Evolutionary conservation across 2,797 vertebrate species (phyloP), one percentile per base, ranked within the genome.

Genomic region (Phaenicophaeus curvirostris): DNA sequence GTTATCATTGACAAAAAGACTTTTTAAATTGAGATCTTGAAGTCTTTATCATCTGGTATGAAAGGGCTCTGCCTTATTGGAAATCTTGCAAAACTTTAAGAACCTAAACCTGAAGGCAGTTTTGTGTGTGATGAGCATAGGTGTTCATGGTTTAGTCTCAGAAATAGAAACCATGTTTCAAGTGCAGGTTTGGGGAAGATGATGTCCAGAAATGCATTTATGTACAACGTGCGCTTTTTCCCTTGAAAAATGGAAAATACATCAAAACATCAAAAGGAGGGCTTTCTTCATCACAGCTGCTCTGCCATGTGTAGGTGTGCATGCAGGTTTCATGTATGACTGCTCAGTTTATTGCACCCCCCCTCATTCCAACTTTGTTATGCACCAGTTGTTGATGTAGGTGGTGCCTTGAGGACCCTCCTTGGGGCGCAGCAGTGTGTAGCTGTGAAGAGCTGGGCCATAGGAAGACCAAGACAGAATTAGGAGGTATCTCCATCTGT

Each of bases 241-340:
- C 8, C 39, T 78, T 78, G 39, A 61, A 48, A 88, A 73, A 58
- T 30, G 15, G 19, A 14, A 74, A 2, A 37, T 81, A n/a, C 8
- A 28, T 54, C 23, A 44, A n/a, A 87, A 10, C 6, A 27, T 21
- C 39, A 48, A 44, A 57, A 28, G 35, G 30, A 41, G 31, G 4
- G 24, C 20, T 37, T 68, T 83, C 31, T 53, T 8, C 1, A 0
- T 37, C 18, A 4, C 41, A 35, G 51, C 11, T 58, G 1, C n/a
- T 51, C 37, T 66, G 48, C 11, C 18, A 8, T 4, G 30, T 10
- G 17, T 44, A 31, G 13, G 14, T 19, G 48, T 44, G 28, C 53
- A 5, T 15, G 3, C 24, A 25, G 42, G 57, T 53, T 5, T 24
- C 0, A 0, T 1, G 8, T 37, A 7, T 3, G 31, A 35, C 35